Percentiles rank a stretch among this genome's conserved stretches.
Conservation (phyloP, 2,113 vertebrate species). For the Limnothrissa miodon region DNA sequence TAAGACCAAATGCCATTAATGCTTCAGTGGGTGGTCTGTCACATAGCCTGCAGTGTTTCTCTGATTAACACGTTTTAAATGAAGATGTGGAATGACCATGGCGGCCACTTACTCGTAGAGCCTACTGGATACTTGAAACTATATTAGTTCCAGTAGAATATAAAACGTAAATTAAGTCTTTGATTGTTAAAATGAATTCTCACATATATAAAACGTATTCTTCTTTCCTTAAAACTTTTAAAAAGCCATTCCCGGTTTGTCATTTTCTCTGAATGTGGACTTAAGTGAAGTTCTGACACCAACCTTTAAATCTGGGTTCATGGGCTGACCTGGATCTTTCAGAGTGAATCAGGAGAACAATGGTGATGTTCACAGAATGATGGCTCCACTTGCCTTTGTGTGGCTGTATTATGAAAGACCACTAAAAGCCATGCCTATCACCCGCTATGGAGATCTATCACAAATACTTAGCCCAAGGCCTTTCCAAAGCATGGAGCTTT, state of each 20-base stretch:
- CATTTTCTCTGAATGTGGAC: slow-evolving; percentile 45
- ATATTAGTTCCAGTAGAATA: not conserved
- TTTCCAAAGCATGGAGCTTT: slow-evolving; percentile 60
- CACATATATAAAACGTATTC: not conserved
- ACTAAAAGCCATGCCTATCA: slow-evolving; percentile 68
- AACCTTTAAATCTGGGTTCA: slow-evolving; percentile 62
- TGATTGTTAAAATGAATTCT: slow-evolving; percentile 13
- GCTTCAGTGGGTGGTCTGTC: not conserved
- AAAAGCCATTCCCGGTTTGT: slow-evolving; percentile 26
- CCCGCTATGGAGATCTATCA: slow-evolving; percentile 71
- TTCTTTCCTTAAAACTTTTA: not conserved
- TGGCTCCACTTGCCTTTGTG: slow-evolving; percentile 69
- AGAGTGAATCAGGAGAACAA: slow-evolving; percentile 72
- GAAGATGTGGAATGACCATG: slow-evolving; percentile 1
- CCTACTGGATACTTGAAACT: not conserved
- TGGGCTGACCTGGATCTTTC: slow-evolving; percentile 73
- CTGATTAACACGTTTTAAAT: slow-evolving; percentile 3
- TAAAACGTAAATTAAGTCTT: not conserved
- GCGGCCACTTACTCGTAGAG: not conserved
- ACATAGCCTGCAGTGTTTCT: not conserved
- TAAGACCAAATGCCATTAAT: not conserved
- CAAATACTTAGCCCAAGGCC: slow-evolving; percentile 65
- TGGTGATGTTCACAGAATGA: slow-evolving; percentile 62
- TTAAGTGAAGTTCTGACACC: slow-evolving; percentile 54
- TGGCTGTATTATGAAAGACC: slow-evolving; percentile 65